These are phyloP conservation scores for Macroramphosus scolopax DNA, from an alignment of 2,797 vertebrate genomes.

Conservation along the genomic window DNA sequence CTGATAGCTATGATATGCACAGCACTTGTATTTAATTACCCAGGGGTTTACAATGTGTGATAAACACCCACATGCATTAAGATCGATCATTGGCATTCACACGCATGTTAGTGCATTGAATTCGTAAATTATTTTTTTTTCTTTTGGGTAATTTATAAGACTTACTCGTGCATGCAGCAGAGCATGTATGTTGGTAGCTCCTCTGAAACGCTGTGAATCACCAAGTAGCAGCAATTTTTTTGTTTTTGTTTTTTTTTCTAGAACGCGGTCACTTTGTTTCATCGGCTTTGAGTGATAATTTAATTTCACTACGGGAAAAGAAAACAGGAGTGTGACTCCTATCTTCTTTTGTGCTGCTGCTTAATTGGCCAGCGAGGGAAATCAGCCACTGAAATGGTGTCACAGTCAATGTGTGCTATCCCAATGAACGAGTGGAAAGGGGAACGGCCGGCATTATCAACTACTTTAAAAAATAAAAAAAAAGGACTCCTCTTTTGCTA, in stretches of 20 bases:
- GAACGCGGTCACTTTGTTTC: slow-evolving; percentile 45
- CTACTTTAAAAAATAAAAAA: slow-evolving; percentile 77
- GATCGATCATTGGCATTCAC: slow-evolving; percentile 75
- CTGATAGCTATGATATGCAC: slow-evolving; percentile 75
- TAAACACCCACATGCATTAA: slow-evolving; percentile 72
- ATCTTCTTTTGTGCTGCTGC: slow-evolving; percentile 74
- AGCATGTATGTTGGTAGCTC: slow-evolving; percentile 6
- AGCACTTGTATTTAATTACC: slow-evolving; percentile 76
- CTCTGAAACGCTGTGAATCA: slow-evolving; percentile 4
- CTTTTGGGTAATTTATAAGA: too few relatives aligned
- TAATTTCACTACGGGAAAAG: slow-evolving; percentile 52
- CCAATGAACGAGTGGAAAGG: slow-evolving; percentile 78
- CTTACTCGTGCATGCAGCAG: slow-evolving; percentile 18
- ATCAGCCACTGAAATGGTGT: slow-evolving; percentile 84
- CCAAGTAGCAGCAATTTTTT: slow-evolving; percentile 26
- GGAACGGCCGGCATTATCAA: slow-evolving; percentile 77
- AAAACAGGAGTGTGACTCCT: slow-evolving; percentile 59
- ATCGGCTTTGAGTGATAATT: slow-evolving; percentile 50
- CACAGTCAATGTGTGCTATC: slow-evolving; percentile 77
- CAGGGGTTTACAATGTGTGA: slow-evolving; percentile 73
- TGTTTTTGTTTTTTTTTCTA: slow-evolving; percentile 22
- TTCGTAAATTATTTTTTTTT: too few relatives aligned
- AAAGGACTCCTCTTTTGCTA: slow-evolving; percentile 49
- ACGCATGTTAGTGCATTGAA: too few relatives aligned
- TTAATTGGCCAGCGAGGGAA: slow-evolving; percentile 93